phyloP scores from a whole-genome alignment of 2,797 vertebrate genomes.

The Pampus argenteus region DNA sequence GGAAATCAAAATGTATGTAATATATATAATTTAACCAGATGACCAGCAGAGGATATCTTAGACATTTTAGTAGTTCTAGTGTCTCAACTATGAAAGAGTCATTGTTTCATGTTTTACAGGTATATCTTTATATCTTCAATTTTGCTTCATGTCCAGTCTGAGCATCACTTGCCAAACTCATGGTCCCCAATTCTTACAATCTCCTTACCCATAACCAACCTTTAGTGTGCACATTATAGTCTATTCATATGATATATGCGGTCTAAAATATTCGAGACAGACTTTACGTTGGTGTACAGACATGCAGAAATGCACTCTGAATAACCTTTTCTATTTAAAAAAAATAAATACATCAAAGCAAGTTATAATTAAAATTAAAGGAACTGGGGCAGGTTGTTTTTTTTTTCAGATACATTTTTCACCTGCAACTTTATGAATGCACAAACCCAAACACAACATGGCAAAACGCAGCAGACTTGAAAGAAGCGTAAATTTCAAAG shows the following conservation, averaged over 20 bases:
- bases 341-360: slow-evolving; percentile 30
- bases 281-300: background rate
- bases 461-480: slow-evolving; percentile 12
- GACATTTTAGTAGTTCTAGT: no score
- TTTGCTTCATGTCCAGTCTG: background rate
- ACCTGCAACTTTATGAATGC: slow-evolving; percentile 1
- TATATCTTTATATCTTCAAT: background rate
- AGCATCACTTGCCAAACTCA: background rate
- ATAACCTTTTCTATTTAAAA: slow-evolving; percentile 15
- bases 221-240: slow-evolving; percentile 1
- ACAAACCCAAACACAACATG: background rate
- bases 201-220: background rate
- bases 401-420: background rate
- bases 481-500: slow-evolving; percentile 34
- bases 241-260: background rate
- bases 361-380: slow-evolving; percentile 20
- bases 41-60: background rate
- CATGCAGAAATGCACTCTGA: slow-evolving; percentile 2
- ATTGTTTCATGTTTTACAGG: background rate
- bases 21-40: background rate
- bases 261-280: slow-evolving; percentile 14
- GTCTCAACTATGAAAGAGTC: background rate
- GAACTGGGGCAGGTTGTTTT: background rate
- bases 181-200: no score
- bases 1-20: background rate